Evolutionary conservation across 1,140 invertebrate genomes (phyloP).

Genomic region (Epicauta chinensis): DNA sequence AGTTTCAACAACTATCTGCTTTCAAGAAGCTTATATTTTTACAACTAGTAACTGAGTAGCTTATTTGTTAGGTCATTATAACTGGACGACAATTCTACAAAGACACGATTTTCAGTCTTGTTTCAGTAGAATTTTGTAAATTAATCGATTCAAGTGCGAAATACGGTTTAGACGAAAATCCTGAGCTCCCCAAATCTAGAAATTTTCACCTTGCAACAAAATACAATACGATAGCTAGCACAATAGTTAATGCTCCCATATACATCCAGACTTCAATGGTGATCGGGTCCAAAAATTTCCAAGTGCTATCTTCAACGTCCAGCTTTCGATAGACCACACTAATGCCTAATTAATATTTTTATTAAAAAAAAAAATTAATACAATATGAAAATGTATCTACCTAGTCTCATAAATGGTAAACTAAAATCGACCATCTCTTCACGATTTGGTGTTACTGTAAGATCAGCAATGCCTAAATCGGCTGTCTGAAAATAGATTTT

Average conservation of each 20-base stretch:
- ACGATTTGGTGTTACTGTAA: slow-evolving; percentile 85
- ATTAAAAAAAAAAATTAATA: slow-evolving; percentile 30
- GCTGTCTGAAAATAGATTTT: slow-evolving; percentile 58
- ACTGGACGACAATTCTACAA: too few relatives aligned
- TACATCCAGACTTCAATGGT: slow-evolving; percentile 88
- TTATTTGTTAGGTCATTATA: too few relatives aligned
- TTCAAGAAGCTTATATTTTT: too few relatives aligned
- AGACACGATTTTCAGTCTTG: too few relatives aligned
- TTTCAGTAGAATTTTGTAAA: too few relatives aligned
- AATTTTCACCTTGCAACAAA: slow-evolving; percentile 63
- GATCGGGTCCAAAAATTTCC: slow-evolving; percentile 81
- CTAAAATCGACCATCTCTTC: slow-evolving; percentile 83
- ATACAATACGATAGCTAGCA: slow-evolving; percentile 75
- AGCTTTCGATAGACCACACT: slow-evolving; percentile 72
- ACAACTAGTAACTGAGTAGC: too few relatives aligned
- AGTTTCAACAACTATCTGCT: too few relatives aligned
- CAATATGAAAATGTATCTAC: too few relatives aligned
- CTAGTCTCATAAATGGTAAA: slow-evolving; percentile 78
- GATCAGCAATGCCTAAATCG: slow-evolving; percentile 85
- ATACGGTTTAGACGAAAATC: too few relatives aligned
- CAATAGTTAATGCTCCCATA: slow-evolving; percentile 66
- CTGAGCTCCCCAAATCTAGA: too few relatives aligned
- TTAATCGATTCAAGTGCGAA: too few relatives aligned
- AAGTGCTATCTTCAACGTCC: slow-evolving; percentile 60
- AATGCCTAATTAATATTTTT: too few relatives aligned